phyloP scores from a whole-genome alignment of 2,797 vertebrate species.

The Loriculus beryllinus region DNA sequence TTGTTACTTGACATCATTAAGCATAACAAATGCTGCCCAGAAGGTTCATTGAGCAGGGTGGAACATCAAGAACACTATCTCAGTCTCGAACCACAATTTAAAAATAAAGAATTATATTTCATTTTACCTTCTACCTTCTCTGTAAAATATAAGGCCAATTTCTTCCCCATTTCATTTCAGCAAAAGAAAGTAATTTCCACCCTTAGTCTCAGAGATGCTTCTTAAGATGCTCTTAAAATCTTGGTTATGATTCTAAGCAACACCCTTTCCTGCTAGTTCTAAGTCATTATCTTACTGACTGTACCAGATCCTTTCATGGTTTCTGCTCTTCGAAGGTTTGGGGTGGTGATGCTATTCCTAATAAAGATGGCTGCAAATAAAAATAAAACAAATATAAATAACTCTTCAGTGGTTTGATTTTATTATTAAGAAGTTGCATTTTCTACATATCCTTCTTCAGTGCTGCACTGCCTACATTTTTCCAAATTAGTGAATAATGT shows the following conservation, averaged over 20 bases:
- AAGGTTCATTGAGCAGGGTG: constrained; percentile 44
- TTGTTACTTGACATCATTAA: constrained; percentile 65
- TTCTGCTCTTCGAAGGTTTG: neutral
- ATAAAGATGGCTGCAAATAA: neutral
- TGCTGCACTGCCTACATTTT: neutral
- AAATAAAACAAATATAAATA: neutral
- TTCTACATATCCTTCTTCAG: neutral
- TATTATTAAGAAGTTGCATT: neutral
- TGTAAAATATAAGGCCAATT: neutral
- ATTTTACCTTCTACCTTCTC: neutral
- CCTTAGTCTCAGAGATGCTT: neutral
- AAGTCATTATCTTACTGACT: neutral
- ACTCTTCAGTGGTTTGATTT: neutral
- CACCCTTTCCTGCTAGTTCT: neutral
- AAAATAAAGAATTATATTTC: constrained; percentile 29
- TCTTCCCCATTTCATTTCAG: neutral
- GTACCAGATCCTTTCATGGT: neutral
- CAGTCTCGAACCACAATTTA: constrained; percentile 24
- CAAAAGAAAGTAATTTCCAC: neutral
- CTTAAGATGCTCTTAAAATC: neutral
- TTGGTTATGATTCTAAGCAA: neutral
- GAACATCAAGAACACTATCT: constrained; percentile 13
- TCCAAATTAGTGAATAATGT: neutral
- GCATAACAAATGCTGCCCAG: constrained; percentile 56
- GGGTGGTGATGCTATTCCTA: neutral